A percentile compares a stretch with the other conserved stretches of the same genome.
These are phyloP conservation scores for Columbina picui DNA, from an alignment of 2,113 vertebrate species.

Conservation along the genomic window DNA sequence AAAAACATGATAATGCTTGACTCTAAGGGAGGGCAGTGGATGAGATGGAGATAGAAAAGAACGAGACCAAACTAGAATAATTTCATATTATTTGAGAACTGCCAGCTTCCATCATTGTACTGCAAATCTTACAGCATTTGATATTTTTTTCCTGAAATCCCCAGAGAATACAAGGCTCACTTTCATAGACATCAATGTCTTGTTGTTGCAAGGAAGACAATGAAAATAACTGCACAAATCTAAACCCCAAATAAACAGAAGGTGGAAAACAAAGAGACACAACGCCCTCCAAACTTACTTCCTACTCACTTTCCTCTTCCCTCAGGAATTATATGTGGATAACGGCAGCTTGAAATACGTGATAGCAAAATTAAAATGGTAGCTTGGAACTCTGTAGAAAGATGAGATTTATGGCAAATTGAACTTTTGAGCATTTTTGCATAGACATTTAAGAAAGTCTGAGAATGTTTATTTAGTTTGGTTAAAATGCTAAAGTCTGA, in stretches of 20 bases:
- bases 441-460: background rate
- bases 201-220: background rate
- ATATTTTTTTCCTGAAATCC: background rate
- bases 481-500: background rate
- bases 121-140: background rate
- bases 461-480: background rate
- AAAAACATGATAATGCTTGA: background rate
- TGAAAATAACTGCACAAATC: background rate
- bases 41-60: background rate
- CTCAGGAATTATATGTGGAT: background rate
- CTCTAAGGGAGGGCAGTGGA: background rate
- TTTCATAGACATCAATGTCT: background rate
- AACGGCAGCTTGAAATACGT: background rate
- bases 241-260: background rate
- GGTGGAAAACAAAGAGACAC: background rate
- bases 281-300: background rate
- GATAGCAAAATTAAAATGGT: background rate
- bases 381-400: background rate
- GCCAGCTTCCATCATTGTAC: slow-evolving; percentile 2
- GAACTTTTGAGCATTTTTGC: background rate
- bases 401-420: background rate
- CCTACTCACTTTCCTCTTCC: background rate
- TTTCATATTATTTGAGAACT: slow-evolving; percentile 18
- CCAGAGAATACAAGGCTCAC: background rate
- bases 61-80: background rate